Evolutionary conservation across 2,113 vertebrate species (phyloP).

Genomic region (Burhinus oedicnemus): DNA sequence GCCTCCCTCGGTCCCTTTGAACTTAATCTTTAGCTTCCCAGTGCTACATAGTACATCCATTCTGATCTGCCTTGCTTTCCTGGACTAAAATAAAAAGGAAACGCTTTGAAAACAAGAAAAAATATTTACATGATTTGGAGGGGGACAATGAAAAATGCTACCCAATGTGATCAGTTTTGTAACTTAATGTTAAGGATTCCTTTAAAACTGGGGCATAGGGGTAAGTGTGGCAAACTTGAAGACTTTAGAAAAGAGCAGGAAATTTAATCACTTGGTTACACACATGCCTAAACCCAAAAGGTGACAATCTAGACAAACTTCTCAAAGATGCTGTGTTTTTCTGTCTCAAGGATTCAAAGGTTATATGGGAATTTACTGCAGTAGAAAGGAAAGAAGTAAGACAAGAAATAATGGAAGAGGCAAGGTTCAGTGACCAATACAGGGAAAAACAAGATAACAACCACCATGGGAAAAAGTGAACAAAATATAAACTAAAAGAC

Average conservation of each 20-base stretch:
- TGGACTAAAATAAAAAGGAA: neutral
- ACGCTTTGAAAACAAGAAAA: neutral
- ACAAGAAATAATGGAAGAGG: neutral
- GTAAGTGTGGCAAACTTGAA: neutral
- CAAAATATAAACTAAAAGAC: neutral
- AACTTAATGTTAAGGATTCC: neutral
- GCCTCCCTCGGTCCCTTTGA: neutral
- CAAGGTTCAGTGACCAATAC: neutral
- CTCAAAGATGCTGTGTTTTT: neutral
- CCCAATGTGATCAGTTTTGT: neutral
- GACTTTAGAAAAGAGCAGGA: neutral
- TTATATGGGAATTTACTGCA: neutral
- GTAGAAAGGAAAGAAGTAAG: neutral
- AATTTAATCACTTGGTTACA: neutral
- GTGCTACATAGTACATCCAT: neutral
- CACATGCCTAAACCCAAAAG: neutral
- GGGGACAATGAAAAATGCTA: neutral
- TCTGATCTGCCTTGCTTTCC: neutral
- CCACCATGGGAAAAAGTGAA: neutral
- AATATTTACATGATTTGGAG: neutral
- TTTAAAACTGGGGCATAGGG: neutral
- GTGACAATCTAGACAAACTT: neutral
- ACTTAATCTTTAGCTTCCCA: neutral
- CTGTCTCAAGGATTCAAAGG: neutral
- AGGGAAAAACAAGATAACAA: neutral